phyloP scores from a whole-genome alignment of 2,113 vertebrate species.

The Stegastes partitus region DNA sequence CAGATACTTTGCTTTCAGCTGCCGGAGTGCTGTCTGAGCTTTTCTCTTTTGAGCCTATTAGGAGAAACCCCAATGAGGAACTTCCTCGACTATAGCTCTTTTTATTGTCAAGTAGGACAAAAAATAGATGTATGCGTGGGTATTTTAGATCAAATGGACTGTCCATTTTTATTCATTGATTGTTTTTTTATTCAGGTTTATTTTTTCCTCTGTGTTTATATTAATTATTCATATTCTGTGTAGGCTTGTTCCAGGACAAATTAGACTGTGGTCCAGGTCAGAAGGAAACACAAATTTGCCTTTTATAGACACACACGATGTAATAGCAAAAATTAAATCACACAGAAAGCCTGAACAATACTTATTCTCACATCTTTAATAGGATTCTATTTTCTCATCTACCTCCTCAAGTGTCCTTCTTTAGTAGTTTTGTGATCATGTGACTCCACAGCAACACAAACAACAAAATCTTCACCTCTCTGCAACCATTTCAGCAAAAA shows the following conservation, averaged over 20 bases:
- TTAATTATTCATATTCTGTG: not conserved
- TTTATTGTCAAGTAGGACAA: not conserved
- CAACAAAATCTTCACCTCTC: too few relatives aligned
- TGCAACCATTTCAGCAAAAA: too few relatives aligned
- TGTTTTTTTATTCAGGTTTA: not conserved
- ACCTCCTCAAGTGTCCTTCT: too few relatives aligned
- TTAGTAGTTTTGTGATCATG: not conserved
- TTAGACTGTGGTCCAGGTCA: not conserved
- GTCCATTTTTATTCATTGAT: not conserved
- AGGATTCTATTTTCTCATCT: too few relatives aligned
- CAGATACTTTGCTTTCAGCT: slow-evolving; percentile 19
- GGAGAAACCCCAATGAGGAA: slow-evolving; percentile 12
- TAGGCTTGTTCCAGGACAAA: not conserved
- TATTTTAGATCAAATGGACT: not conserved
- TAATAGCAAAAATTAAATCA: too few relatives aligned
- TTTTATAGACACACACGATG: too few relatives aligned
- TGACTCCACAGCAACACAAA: not conserved
- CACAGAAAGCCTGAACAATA: too few relatives aligned
- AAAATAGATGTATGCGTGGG: not conserved
- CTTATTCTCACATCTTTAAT: too few relatives aligned
- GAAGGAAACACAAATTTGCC: too few relatives aligned
- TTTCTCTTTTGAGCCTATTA: slow-evolving; percentile 18
- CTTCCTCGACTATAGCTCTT: not conserved
- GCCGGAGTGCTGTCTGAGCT: not conserved
- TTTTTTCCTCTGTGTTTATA: not conserved